Base-by-base conservation (phyloP, 1,140 invertebrate species). In the Hermetia illucens region DNA sequence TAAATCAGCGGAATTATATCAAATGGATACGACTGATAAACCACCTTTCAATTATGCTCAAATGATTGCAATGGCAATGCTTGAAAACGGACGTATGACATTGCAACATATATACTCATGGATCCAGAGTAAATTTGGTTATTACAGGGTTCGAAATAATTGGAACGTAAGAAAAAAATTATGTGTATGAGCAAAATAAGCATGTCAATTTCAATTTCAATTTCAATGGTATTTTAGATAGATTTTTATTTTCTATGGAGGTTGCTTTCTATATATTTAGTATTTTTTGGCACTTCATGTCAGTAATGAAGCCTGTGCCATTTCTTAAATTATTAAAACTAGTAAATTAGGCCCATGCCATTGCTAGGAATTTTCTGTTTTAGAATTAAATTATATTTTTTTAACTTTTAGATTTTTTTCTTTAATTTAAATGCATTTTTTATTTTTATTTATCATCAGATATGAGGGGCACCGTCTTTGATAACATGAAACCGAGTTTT, bases 1-100 rank as follows among this genome's bases (percentile, higher is more conserved):
- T 35, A 47, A 53, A 27, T 38, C 43, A 0, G 48, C 51, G 3
- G 34, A 21, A 3, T 47, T 52, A 20, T 60, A 58, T 42, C 49
- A 47, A 43, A 52, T 45, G 1, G 48, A 58, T 34, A 33, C 47
- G 12, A 46, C 40, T 2, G 49, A 53, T 13, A 60, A 60, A 18
- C 57, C 57, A 1, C 56, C 56, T 0, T 60, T 60, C 24, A 60
- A 60, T 31, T 60, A 60, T 36, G 59, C 57, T 0, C 52, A 60
- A 27, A 59, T 60, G 2, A 60, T 60, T 34, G 57, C 51, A 5
- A 60, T 60, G 57, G 57, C 53, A 8, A 56, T 60, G 49, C 34
- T 59, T 3, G 51, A 58, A 31, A 50, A 52, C 33, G 57, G 57
- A 12, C 38, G 53, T 2, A 48, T 53, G n/a, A 60, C 57, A 1